Evolutionary conservation across 2,888 invertebrate species (phyloP), one percentile per base, ranked within the genome.

Genomic region (Tetragonisca angustula): DNA sequence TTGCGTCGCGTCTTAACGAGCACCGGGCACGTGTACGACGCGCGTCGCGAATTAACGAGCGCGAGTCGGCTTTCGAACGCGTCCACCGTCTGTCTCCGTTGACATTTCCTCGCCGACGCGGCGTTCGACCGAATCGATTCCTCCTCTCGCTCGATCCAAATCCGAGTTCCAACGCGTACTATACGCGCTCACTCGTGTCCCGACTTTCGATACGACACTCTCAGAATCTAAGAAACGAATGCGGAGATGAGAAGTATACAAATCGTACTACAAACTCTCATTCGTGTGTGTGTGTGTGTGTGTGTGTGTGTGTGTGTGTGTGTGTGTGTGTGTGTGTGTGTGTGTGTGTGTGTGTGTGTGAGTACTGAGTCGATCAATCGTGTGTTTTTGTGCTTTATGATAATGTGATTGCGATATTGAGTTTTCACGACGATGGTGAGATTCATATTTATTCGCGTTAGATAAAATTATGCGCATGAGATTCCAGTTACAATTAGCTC

Each of bases 1-100:
- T 68, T 61, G 83, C 71, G 69, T 74, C 77, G 69, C 19, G 24
- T 78, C 82, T 82, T 82, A 83, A 82, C 83, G 72, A 83, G 82
- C 71, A 52, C 49, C 32, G 19, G 43, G 50, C 68, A 68, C 54
- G 62, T n/a, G 81, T 56, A 54, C 43, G 43, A 36, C 74, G 69
- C 73, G 64, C 65, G 83, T 70, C 50, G 79, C 64, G 69, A 81
- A 81, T 82, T 74, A 74, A 82, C 65, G 54, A 74, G n/a, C 81
- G 21, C 65, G 54, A 74, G 27, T 73, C 17, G 24, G 68, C 61
- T 36, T 73, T 54, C 21, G 24, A 71, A 54, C 61, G 52, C 56
- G 43, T 21, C 27, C 27, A 27, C 27, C 19, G 19, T 27, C 43
- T 19, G 21, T 43, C 61, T 21, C 64, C 17, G 24, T 27, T 68